Conservation (phyloP, 1,140 invertebrate genomes). For the Hydropsyche tenuis region DNA sequence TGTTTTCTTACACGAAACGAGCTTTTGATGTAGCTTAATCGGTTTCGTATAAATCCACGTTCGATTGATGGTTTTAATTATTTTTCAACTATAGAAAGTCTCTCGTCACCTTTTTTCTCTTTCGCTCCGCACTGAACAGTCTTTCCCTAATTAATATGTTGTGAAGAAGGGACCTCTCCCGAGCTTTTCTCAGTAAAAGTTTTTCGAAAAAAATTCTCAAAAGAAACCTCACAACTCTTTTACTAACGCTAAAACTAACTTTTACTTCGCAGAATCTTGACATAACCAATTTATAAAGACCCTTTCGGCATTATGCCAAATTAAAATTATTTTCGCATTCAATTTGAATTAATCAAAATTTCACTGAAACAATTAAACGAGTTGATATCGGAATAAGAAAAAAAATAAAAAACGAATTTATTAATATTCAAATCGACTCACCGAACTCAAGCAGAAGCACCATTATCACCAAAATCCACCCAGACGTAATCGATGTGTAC, state of each 20-base stretch:
- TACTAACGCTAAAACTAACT: slow-evolving; percentile 10
- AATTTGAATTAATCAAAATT: no score
- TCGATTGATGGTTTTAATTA: no score
- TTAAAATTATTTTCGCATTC: not conserved
- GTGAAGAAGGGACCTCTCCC: not conserved
- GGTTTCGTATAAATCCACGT: no score
- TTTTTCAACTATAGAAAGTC: no score
- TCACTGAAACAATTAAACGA: no score
- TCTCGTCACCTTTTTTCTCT: no score
- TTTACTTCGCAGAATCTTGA: not conserved
- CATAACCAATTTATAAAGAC: slow-evolving; percentile 8
- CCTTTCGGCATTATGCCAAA: not conserved
- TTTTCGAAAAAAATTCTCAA: slow-evolving; percentile 8
- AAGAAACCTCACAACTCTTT: slow-evolving; percentile 19
- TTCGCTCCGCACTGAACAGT: not conserved
- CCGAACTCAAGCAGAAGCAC: slow-evolving; percentile 6
- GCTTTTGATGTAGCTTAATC: no score
- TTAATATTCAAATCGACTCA: not conserved
- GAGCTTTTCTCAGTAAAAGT: not conserved
- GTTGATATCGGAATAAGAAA: no score
- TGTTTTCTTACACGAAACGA: no score
- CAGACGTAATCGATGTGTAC: not conserved
- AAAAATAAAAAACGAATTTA: not conserved
- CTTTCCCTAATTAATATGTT: slow-evolving; percentile 14
- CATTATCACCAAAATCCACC: slow-evolving; percentile 16